A percentile compares a stretch with the other conserved stretches of the same genome.
Conservation (phyloP, 2,888 invertebrate genomes). For the Diarsia brunnea region DNA sequence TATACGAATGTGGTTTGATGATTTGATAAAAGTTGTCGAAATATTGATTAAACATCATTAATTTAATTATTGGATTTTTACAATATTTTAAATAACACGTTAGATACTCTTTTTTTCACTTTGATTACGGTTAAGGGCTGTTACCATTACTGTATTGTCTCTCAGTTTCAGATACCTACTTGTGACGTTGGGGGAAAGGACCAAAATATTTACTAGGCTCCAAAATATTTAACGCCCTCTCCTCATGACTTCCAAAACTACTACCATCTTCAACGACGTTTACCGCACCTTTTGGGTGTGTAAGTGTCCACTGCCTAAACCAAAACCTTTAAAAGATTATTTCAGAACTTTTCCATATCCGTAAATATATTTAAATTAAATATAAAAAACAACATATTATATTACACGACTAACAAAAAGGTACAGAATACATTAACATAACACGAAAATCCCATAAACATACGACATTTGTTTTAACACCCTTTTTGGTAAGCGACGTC, state of each 20-base stretch:
- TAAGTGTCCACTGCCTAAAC: background rate
- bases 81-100: background rate
- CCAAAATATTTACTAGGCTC: background rate
- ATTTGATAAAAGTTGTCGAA: background rate
- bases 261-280: background rate
- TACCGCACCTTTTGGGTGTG: background rate
- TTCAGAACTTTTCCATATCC: background rate
- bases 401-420: slow-evolving; percentile 71
- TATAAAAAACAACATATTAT: slow-evolving; percentile 60
- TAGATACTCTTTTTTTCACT: background rate
- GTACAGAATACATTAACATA: slow-evolving; percentile 84
- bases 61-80: background rate
- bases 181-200: background rate
- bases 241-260: background rate
- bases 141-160: background rate
- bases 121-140: background rate
- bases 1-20: background rate
- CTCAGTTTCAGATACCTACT: background rate
- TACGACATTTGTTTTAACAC: slow-evolving; percentile 88
- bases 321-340: background rate
- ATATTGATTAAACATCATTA: background rate
- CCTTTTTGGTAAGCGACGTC: slow-evolving; percentile 79
- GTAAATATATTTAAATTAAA: slow-evolving; percentile 37
- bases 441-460: slow-evolving; percentile 89
- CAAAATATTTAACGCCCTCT: background rate